These are phyloP conservation scores for Trachythela sp. DNA, from an alignment of 64 coral and sea anemone genomes.

Conservation along the genomic window DNA sequence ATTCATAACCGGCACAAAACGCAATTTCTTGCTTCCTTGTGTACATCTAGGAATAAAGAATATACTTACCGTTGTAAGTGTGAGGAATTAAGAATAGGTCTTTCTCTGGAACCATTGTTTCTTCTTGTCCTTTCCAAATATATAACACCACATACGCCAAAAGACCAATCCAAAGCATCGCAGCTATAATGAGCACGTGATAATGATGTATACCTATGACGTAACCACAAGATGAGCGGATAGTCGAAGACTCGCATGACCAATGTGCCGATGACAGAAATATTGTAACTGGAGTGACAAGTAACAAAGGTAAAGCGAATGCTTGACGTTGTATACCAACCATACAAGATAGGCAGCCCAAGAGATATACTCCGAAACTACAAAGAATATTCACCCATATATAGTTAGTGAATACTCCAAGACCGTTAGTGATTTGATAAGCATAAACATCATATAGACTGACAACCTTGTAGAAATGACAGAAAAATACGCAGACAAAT, in stretches of 20 bases:
- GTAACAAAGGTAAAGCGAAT: neutral
- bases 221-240: neutral
- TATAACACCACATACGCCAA: neutral
- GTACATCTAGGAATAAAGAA: neutral
- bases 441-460: neutral
- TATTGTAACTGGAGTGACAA: neutral
- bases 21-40: too few species aligned
- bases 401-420: neutral
- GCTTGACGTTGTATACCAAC: conserved; percentile 1
- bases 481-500: conserved; percentile 1
- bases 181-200: conserved; percentile 7
- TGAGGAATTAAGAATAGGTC: neutral
- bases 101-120: neutral
- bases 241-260: neutral
- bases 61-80: conserved; percentile 1
- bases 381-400: neutral
- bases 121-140: neutral
- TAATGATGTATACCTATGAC: neutral
- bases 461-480: conserved; percentile 7
- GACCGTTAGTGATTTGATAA: neutral
- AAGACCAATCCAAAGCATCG: neutral
- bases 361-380: conserved; percentile 1
- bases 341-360: neutral
- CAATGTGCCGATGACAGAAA: neutral
- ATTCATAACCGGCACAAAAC: too few species aligned